Conservation (phyloP, 2,797 vertebrate genomes). For the Urocyon cinereoargenteus region DNA sequence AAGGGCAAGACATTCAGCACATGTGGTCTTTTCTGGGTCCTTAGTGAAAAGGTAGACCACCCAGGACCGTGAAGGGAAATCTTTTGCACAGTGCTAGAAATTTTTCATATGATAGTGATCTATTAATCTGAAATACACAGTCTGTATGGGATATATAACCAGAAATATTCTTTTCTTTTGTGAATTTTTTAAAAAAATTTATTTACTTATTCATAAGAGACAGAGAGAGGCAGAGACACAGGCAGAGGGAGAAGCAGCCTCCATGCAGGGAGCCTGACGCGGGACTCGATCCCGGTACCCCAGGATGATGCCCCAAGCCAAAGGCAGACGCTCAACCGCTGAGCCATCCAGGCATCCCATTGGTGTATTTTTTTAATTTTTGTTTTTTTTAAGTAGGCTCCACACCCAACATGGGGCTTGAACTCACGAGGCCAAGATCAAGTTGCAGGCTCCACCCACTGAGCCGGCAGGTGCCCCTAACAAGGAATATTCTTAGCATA, state of each 20-base stretch:
- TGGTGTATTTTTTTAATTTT: not conserved
- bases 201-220: no score
- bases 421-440: not conserved
- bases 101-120: not conserved
- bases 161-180: not conserved
- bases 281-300: no score
- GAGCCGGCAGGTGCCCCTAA: not conserved
- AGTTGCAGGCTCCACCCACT: not conserved
- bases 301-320: no score
- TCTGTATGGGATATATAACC: not conserved
- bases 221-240: no score
- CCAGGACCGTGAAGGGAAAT: not conserved
- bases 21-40: not conserved
- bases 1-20: not conserved
- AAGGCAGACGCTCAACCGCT: no score
- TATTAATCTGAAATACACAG: not conserved
- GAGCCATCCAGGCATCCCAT: no score
- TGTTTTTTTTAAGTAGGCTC: not conserved
- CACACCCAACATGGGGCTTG: not conserved
- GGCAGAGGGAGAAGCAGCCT: no score
- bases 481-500: not conserved
- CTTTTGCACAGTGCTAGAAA: not conserved
- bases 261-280: no score
- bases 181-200: not conserved
- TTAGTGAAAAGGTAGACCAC: not conserved